A percentile compares a stretch with the other conserved stretches of the same genome.
These are phyloP conservation scores for Drosophila helvetica DNA, from an alignment of 2,888 invertebrate genomes.

Conservation along the genomic window DNA sequence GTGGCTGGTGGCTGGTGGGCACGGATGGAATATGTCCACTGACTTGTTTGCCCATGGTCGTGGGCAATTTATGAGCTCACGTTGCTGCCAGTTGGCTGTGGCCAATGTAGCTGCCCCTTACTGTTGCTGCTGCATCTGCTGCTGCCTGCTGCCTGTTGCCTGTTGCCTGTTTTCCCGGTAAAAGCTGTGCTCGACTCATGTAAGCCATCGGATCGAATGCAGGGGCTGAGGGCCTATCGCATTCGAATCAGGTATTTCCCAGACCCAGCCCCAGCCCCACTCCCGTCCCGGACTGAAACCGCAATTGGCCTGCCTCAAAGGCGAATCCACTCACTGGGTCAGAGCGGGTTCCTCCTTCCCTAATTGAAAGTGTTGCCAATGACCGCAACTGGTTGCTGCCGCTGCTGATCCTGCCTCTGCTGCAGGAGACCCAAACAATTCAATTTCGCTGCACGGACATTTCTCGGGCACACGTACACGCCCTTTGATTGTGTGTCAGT, in stretches of 20 bases:
- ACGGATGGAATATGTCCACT: background rate
- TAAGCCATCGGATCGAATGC: background rate
- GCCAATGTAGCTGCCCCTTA: background rate
- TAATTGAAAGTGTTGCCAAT: slow-evolving; percentile 42
- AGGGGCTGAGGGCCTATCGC: background rate
- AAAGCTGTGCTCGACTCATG: background rate
- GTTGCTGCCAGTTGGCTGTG: background rate
- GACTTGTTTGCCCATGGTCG: background rate
- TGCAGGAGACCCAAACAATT: slow-evolving; percentile 18
- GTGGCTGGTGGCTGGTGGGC: background rate
- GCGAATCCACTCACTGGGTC: background rate
- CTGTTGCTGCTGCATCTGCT: background rate
- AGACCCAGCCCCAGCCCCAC: background rate
- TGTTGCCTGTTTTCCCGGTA: background rate
- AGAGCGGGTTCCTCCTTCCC: background rate
- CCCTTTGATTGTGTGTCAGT: background rate
- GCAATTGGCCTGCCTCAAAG: background rate
- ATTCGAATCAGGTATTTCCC: background rate
- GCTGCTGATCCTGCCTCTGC: background rate
- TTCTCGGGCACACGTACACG: slow-evolving; percentile 23
- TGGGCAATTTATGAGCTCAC: background rate
- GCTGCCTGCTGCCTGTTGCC: too few relatives aligned
- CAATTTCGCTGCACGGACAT: slow-evolving; percentile 28
- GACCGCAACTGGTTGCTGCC: slow-evolving; percentile 22
- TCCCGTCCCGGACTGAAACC: background rate